Conservation (phyloP, 1,140 invertebrate genomes). For the Ceratina japonica region DNA sequence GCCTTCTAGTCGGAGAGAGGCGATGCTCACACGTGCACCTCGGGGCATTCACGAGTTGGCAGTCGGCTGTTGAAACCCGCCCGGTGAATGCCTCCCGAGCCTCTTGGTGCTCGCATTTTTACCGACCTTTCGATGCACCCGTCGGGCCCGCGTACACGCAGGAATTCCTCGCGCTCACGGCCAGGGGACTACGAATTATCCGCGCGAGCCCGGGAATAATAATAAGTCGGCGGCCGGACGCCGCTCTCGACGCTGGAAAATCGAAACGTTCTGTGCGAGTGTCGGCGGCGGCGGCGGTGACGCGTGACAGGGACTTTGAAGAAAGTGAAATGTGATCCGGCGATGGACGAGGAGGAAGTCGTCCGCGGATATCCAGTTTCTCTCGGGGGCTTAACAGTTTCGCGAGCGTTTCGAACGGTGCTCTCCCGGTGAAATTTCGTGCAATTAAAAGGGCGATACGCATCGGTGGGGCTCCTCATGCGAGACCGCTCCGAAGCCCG, state of each 20-base stretch:
- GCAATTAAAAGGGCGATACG: slow-evolving; percentile 1
- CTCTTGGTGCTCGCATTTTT: slow-evolving; percentile 56
- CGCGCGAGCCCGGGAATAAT: background rate
- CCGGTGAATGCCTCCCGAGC: slow-evolving; percentile 61
- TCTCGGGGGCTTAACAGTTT: background rate
- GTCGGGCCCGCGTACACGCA: slow-evolving; percentile 17
- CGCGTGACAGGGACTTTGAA: slow-evolving; percentile 27
- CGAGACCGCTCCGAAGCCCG: background rate
- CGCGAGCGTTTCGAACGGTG: background rate
- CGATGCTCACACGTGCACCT: slow-evolving; percentile 64
- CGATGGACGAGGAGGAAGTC: background rate
- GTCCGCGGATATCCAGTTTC: background rate
- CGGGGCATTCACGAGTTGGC: slow-evolving; percentile 62
- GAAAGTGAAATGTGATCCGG: slow-evolving; percentile 34
- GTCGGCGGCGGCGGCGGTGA: slow-evolving; percentile 23
- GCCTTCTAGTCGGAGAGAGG: slow-evolving; percentile 49
- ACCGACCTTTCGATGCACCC: slow-evolving; percentile 34
- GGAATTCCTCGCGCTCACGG: slow-evolving; percentile 31
- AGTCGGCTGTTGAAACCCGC: slow-evolving; percentile 67
- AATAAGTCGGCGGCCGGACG: background rate
- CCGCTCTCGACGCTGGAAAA: background rate
- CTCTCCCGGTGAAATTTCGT: slow-evolving; percentile 11
- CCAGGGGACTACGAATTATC: slow-evolving; percentile 1
- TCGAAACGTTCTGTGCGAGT: background rate
- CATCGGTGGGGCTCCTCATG: slow-evolving; percentile 2